Evolutionary conservation across 2,113 vertebrate genomes (phyloP), one percentile per base, ranked within the genome.

Genomic region (Pluvialis apricaria): DNA sequence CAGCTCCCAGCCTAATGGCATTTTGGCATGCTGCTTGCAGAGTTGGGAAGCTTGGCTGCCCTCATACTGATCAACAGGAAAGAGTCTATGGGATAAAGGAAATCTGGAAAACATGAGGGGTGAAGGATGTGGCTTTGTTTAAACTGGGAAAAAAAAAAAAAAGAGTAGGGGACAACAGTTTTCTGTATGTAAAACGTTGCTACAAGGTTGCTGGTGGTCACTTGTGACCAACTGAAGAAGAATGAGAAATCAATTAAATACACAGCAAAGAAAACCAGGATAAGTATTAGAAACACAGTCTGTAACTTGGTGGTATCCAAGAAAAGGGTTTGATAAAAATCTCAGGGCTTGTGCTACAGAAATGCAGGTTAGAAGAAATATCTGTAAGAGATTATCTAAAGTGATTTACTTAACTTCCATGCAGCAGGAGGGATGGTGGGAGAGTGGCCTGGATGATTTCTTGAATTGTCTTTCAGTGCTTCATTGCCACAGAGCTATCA

Each of bases 91-190:
- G 90, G 82, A 73, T 85, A 93, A 85, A 1, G 3, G 73, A 95
- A 92, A 94, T 91, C 87, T 85, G 93, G 87, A 91, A 91, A 91
- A 80, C 78, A 95, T 57, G 78, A 89, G 44, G 38, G 16, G 16
- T 84, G 44, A 92, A 92, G 62, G 42, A 89, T 49, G 49, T 89
- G 81, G 31, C 24, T 92, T 87, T 92, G n/a, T 87, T 91, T 78
- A 89, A 94, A 83, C 15, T 58, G 31, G 22, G 3, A 12, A 36
- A n/a, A 45, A 14, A 6, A 55, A 70, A 61, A 52, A 51, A 47
- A 68, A 29, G 14, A 45, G 10, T 32, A 75, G 20, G 12, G 13
- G 11, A 76, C 13, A 75, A 32, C 2, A 55, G 24, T 22, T 70
- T 65, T 86, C 47, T 86, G 0, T 52, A 47, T 17, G 32, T 51